These are phyloP conservation scores for Scelioninae gen. 1 DNA, from an alignment of 2,888 invertebrate genomes.

Conservation along the genomic window DNA sequence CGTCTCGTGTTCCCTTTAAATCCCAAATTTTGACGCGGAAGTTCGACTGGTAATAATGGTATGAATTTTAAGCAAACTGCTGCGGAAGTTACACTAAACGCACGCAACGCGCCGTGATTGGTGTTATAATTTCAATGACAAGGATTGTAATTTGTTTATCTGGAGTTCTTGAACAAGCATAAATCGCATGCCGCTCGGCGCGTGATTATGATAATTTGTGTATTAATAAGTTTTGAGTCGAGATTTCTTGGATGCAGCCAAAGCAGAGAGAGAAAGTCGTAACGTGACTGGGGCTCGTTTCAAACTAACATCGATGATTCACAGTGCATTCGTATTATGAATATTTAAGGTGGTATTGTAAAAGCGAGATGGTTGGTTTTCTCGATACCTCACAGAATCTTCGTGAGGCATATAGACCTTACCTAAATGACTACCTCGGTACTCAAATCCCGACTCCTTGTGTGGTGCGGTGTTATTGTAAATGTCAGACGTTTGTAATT, in stretches of 20 bases:
- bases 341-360: conserved; percentile 43
- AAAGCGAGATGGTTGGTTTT: background rate
- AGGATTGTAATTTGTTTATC: conserved; percentile 16
- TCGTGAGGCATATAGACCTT: conserved; percentile 23
- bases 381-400: conserved; percentile 16
- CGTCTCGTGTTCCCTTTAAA: too few relatives aligned
- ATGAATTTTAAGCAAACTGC: background rate
- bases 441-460: conserved; percentile 20
- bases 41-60: too few relatives aligned
- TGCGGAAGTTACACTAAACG: conserved; percentile 46
- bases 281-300: conserved; percentile 40
- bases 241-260: background rate
- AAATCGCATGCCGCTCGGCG: conserved; percentile 42
- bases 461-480: conserved; percentile 20
- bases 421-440: conserved; percentile 27
- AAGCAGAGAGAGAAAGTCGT: background rate
- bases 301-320: conserved; percentile 11
- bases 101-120: conserved; percentile 55
- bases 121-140: conserved; percentile 56
- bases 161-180: conserved; percentile 10
- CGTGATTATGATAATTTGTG: conserved; percentile 51
- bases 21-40: too few relatives aligned
- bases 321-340: conserved; percentile 2
- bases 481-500: conserved; percentile 24
- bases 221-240: conserved; percentile 43